Evolutionary conservation across 2,113 vertebrate genomes (phyloP).

Genomic region (Polypterus bichir): DNA sequence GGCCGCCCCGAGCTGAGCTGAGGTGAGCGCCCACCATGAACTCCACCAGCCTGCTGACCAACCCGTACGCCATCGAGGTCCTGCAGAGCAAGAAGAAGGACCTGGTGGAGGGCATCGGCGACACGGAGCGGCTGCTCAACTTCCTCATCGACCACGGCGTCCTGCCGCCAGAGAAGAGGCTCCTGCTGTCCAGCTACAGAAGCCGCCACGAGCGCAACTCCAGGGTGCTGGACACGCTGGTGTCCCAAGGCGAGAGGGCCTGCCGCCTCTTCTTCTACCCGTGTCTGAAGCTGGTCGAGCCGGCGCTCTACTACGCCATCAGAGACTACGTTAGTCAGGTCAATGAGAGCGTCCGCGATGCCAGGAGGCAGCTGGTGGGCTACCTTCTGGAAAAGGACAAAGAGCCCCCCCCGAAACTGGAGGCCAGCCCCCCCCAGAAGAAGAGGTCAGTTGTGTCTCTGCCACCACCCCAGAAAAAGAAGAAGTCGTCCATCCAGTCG

Average conservation of each 20-base stretch:
- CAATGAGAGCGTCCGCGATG: constrained; percentile 44
- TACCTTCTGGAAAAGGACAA: constrained; percentile 60
- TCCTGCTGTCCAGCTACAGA: constrained; percentile 43
- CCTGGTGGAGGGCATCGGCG: constrained; percentile 43
- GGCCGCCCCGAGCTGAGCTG: background rate
- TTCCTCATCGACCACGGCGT: constrained; percentile 46
- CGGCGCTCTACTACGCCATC: constrained; percentile 49
- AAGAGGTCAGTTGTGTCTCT: background rate
- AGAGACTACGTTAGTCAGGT: constrained; percentile 41
- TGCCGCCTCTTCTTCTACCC: constrained; percentile 66
- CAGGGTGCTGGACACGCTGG: constrained; percentile 46
- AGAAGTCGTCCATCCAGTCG: constrained; percentile 18
- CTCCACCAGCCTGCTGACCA: constrained; percentile 35
- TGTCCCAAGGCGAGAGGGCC: constrained; percentile 58
- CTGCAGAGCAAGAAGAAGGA: constrained; percentile 50
- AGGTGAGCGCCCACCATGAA: constrained; percentile 16
- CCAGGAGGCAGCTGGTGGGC: constrained; percentile 54
- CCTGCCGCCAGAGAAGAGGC: constrained; percentile 43
- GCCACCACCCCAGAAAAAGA: constrained; percentile 1
- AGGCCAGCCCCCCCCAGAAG: background rate
- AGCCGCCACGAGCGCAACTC: constrained; percentile 49
- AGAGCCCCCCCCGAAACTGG: constrained; percentile 19
- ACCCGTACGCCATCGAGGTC: constrained; percentile 51
- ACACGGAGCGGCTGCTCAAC: constrained; percentile 50
- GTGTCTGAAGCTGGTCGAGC: constrained; percentile 59